phyloP scores from a whole-genome alignment of 2,888 invertebrate species.

The Sturmia bella region DNA sequence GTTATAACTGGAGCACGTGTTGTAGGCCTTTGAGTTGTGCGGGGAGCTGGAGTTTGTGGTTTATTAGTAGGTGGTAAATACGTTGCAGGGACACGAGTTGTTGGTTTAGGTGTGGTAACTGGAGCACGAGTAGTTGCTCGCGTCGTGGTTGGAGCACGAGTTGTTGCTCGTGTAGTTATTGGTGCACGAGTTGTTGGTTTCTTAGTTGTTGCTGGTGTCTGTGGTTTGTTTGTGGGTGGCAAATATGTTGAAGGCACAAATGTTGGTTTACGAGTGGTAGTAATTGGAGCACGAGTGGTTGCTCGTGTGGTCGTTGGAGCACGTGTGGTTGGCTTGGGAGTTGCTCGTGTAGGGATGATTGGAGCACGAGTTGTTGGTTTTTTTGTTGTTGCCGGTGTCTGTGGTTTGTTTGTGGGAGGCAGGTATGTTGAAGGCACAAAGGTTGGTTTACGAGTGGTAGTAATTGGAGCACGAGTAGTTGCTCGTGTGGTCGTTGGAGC shows the following conservation, averaged over 20 bases:
- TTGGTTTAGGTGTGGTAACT: slow-evolving; percentile 61
- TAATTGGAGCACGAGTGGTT: slow-evolving; percentile 58
- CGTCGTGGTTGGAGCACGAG: slow-evolving; percentile 51
- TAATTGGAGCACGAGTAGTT: slow-evolving; percentile 58
- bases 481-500: slow-evolving; percentile 54
- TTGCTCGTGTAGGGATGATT: slow-evolving; percentile 54
- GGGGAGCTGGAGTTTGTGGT: slow-evolving; percentile 65
- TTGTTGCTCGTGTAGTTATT: slow-evolving; percentile 15
- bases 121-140: slow-evolving; percentile 56
- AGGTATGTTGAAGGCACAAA: slow-evolving; percentile 62
- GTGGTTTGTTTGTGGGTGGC: slow-evolving; percentile 65
- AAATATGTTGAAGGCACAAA: slow-evolving; percentile 62
- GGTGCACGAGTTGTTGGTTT: slow-evolving; percentile 54
- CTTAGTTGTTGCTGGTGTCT: slow-evolving; percentile 39
- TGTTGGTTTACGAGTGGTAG: slow-evolving; percentile 40
- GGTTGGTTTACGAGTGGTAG: slow-evolving; percentile 40
- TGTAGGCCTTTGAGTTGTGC: slow-evolving; percentile 41
- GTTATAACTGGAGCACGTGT: slow-evolving; percentile 33
- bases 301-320: slow-evolving; percentile 69
- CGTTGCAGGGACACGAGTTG: slow-evolving; percentile 55
- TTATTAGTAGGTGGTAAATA: slow-evolving; percentile 72
- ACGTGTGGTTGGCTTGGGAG: slow-evolving; percentile 25
- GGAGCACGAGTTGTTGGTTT: slow-evolving; percentile 50
- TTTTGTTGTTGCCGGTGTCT: slow-evolving; percentile 34
- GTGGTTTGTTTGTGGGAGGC: slow-evolving; percentile 65